These are phyloP conservation scores for Coenobita brevimanus DNA, from an alignment of 1,140 invertebrate species.

Conservation along the genomic window DNA sequence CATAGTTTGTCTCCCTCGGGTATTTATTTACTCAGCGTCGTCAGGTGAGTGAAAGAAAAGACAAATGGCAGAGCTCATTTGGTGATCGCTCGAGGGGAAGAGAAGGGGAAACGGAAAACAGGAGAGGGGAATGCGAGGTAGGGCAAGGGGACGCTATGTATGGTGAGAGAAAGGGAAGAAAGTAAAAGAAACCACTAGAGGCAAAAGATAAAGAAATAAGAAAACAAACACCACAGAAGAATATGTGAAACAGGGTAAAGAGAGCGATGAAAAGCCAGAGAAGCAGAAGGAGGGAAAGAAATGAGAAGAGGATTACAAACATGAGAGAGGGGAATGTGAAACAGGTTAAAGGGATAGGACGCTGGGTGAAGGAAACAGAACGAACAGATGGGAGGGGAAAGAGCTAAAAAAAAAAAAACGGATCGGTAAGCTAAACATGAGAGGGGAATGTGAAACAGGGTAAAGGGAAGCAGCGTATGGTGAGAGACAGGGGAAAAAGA, in stretches of 20 bases:
- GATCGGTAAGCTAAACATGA: no score
- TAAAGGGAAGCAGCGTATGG: no score
- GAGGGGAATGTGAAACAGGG: no score
- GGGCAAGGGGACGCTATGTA: not conserved
- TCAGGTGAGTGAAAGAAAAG: slow-evolving; percentile 62
- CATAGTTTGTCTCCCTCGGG: slow-evolving; percentile 47
- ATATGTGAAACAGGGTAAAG: not conserved
- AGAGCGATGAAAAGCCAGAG: not conserved
- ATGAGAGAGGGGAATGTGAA: no score
- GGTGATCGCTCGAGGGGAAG: slow-evolving; percentile 24
- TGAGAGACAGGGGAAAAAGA: no score
- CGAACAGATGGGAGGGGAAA: no score
- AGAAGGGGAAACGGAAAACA: not conserved
- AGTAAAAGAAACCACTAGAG: not conserved
- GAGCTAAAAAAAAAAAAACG: no score
- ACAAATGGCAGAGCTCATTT: slow-evolving; percentile 62
- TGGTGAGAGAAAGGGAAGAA: not conserved
- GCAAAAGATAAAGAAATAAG: not conserved
- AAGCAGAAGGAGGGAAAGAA: not conserved
- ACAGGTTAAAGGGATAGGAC: no score
- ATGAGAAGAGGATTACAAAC: no score
- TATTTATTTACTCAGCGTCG: slow-evolving; percentile 59
- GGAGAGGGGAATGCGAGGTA: no score
- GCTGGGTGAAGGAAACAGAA: no score
- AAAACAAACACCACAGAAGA: no score